These are phyloP conservation scores for Numida meleagris DNA, from an alignment of 2,113 vertebrate species.

Conservation along the genomic window DNA sequence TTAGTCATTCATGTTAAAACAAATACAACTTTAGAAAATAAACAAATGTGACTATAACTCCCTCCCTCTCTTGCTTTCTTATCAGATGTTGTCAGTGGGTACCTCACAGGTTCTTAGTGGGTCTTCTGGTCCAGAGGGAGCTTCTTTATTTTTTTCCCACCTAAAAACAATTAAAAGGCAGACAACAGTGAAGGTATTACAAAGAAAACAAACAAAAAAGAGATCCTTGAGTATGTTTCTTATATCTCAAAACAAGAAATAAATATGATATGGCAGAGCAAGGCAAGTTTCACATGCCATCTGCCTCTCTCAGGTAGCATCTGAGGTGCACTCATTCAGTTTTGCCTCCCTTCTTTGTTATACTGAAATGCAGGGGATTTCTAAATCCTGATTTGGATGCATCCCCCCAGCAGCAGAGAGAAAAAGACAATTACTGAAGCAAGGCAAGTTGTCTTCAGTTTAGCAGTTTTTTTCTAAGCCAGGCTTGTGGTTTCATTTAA, in stretches of 20 bases:
- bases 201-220: neutral
- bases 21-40: neutral
- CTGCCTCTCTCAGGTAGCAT: neutral
- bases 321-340: neutral
- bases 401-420: conserved; percentile 12
- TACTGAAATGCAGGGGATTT: neutral
- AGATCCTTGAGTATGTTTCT: neutral
- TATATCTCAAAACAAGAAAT: neutral
- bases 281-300: neutral
- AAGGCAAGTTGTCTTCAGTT: conserved; percentile 61
- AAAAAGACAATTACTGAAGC: conserved; percentile 51
- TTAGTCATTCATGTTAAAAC: neutral
- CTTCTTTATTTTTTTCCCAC: neutral
- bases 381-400: conserved; percentile 43
- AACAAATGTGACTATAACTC: neutral
- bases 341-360: neutral
- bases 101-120: neutral
- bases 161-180: neutral
- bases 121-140: neutral
- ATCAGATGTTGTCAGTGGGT: neutral
- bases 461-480: conserved; percentile 54
- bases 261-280: neutral
- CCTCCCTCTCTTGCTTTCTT: neutral
- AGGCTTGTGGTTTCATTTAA: conserved; percentile 76
- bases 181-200: neutral